Base-by-base conservation (phyloP, 2,113 vertebrate genomes). In the Trichomycterus rosablanca region DNA sequence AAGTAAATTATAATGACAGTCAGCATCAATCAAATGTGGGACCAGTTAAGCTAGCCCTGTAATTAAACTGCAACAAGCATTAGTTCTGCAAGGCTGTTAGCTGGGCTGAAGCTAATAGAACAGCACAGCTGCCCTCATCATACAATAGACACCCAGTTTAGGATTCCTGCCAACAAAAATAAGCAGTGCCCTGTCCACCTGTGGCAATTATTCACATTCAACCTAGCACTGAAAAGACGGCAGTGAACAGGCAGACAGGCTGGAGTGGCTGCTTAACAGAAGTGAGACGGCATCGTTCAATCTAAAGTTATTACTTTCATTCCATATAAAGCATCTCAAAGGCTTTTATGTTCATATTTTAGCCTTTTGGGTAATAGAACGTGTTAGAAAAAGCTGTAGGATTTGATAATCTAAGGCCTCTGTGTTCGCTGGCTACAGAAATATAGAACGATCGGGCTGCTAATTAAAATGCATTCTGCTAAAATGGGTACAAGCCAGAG, bases 131-230 rank as follows among this genome's bases (percentile, higher is more conserved):
- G 67, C 52, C 53, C n/a, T n/a, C n/a, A 44, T 55, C 40, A 69
- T 63, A 67, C 54, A 76, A 63, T 63, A 52, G 65, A 71, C 53
- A 58, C 51, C 42, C 53, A 62, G 60, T 57, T 62, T 49, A 66
- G 46, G 58, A 20, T 40, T 55, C 68, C 53, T 51, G 68, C 71
- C 62, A 68, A 67, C 57, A 55, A 71, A 66, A 76, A 64, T 65
- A 67, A 68, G 44, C 66, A 70, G 66, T 39, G 52, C 49, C 54
- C 53, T 56, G 59, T 57, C 61, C 65, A 68, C 71, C 74, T 76
- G 70, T 72, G 63, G 30, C 71, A 62, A 68, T 66, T 71, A 66
- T 62, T 71, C 61, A 63, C 55, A 68, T 63, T 70, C 59, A 60
- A 51, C 51, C 50, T 39, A 64, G 37, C 26, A 28, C 20, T 22